A percentile compares a stretch with the other conserved stretches of the same genome.
These are phyloP conservation scores for Amia ocellicauda DNA, from an alignment of 2,113 vertebrate species.

Conservation along the genomic window DNA sequence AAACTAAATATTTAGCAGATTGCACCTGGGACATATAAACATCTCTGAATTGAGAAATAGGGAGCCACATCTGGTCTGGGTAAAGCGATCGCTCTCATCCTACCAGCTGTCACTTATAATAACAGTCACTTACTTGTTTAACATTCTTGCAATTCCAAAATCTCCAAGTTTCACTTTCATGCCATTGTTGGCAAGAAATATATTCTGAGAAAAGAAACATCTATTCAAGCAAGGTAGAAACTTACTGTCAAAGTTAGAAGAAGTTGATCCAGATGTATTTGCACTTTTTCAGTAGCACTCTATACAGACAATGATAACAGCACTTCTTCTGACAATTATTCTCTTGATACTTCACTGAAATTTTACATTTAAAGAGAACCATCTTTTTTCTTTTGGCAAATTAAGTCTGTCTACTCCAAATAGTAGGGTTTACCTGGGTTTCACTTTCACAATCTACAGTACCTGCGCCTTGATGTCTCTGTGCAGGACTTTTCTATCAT, in stretches of 20 bases:
- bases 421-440: too few relatives aligned
- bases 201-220: slow-evolving; percentile 69
- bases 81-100: neutral
- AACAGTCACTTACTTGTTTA: slow-evolving; percentile 77
- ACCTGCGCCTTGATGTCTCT: slow-evolving; percentile 92
- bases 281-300: neutral
- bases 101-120: slow-evolving; percentile 3
- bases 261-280: slow-evolving; percentile 11
- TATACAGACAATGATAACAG: too few relatives aligned
- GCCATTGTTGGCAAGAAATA: slow-evolving; percentile 82
- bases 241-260: neutral
- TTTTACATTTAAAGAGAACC: too few relatives aligned
- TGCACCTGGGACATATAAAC: too few relatives aligned
- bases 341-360: too few relatives aligned
- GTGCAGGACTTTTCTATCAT: slow-evolving; percentile 88
- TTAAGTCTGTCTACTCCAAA: too few relatives aligned
- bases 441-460: too few relatives aligned
- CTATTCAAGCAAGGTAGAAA: neutral
- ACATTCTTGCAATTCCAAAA: slow-evolving; percentile 85
- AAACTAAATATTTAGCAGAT: too few relatives aligned
- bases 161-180: slow-evolving; percentile 85
- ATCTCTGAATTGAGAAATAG: too few relatives aligned
- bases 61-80: neutral
- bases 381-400: too few relatives aligned
- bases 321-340: too few relatives aligned